phyloP scores from a whole-genome alignment of 2,113 vertebrate species.

The Aramus guarauna region DNA sequence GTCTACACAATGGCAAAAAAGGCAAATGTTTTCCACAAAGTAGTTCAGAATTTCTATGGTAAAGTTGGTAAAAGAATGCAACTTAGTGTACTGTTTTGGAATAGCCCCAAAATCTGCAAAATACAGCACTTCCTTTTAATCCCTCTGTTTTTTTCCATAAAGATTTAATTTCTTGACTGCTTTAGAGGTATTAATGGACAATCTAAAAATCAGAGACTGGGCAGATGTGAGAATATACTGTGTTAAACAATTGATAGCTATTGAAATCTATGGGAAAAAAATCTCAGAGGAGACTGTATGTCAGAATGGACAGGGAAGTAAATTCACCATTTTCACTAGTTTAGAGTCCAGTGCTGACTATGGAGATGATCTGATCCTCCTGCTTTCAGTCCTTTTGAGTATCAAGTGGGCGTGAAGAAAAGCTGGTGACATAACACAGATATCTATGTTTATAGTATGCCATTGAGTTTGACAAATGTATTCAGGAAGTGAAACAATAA shows the following conservation, averaged over 20 bases:
- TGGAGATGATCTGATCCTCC: neutral
- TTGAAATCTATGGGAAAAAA: neutral
- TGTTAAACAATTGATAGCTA: neutral
- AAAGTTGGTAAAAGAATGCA: neutral
- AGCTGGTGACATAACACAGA: neutral
- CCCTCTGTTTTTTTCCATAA: neutral
- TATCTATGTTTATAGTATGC: neutral
- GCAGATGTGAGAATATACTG: neutral
- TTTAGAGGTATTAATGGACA: neutral
- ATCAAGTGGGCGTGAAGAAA: neutral
- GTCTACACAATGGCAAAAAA: neutral
- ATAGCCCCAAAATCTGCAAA: neutral
- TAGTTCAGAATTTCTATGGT: neutral
- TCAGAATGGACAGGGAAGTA: neutral
- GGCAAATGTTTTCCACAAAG: neutral
- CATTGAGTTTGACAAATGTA: neutral
- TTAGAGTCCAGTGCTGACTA: neutral
- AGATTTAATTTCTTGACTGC: neutral
- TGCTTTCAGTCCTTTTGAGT: neutral
- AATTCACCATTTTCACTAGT: neutral
- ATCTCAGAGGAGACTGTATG: neutral
- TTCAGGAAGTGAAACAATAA: neutral
- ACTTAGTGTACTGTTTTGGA: neutral
- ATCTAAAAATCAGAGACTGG: neutral
- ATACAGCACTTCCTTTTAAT: neutral